Conservation (phyloP, 2,888 invertebrate species). For the Blastobasis adustella region DNA sequence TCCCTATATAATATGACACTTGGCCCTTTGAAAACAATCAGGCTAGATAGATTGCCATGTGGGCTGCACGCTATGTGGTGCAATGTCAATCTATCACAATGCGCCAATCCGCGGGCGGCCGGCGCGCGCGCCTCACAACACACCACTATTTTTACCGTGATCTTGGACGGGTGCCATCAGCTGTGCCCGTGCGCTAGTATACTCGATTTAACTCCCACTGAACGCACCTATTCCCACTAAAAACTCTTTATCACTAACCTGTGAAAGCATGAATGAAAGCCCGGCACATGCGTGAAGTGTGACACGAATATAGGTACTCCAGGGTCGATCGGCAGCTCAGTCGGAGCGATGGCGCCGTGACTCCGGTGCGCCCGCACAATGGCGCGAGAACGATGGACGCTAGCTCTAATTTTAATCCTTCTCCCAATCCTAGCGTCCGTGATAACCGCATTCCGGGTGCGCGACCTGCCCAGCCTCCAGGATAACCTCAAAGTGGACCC, state of each 20-base stretch:
- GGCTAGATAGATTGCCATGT: not conserved
- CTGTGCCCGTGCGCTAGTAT: conserved; percentile 76
- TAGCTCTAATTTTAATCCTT: conserved; percentile 66
- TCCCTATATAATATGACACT: not conserved
- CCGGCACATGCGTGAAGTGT: conserved; percentile 38
- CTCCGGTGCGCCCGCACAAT: conserved; percentile 50
- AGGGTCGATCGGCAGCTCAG: conserved; percentile 42
- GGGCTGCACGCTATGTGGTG: not conserved
- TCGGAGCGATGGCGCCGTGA: conserved; percentile 65
- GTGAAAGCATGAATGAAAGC: conserved; percentile 48
- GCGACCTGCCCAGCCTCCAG: conserved; percentile 49
- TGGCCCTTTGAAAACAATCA: not conserved
- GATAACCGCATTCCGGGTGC: conserved; percentile 71
- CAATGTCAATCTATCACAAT: conserved; percentile 30
- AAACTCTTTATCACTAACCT: conserved; percentile 21
- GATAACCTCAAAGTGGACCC: conserved; percentile 32
- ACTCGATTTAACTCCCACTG: conserved; percentile 78
- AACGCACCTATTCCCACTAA: conserved; percentile 45
- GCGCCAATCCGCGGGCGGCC: conserved; percentile 43
- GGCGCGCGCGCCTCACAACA: conserved; percentile 52
- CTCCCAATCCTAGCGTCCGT: conserved; percentile 65
- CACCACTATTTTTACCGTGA: conserved; percentile 64
- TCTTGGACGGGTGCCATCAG: conserved; percentile 64
- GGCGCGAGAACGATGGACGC: conserved; percentile 63
- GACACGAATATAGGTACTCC: conserved; percentile 51